These are phyloP conservation scores for Leistus spinibarbis DNA, from an alignment of 2,888 invertebrate species.

Conservation along the genomic window DNA sequence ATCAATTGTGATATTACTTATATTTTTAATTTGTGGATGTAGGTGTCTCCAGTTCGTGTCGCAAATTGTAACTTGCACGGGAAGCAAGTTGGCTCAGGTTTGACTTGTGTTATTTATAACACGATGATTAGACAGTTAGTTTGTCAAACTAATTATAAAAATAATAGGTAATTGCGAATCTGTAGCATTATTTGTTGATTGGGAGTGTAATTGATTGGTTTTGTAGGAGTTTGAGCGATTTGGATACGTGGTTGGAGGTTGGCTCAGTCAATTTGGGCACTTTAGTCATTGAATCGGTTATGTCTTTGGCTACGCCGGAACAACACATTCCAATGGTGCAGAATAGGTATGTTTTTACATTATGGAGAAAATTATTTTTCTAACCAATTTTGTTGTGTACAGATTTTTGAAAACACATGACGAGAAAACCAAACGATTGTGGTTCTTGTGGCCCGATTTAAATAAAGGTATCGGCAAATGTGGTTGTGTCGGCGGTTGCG, in stretches of 20 bases:
- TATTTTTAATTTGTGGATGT: slow-evolving; percentile 44
- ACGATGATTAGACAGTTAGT: slow-evolving; percentile 54
- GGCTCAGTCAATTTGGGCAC: slow-evolving; percentile 91
- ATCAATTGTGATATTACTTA: slow-evolving; percentile 8
- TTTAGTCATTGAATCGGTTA: slow-evolving; percentile 85
- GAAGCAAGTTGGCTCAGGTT: slow-evolving; percentile 85
- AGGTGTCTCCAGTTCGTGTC: slow-evolving; percentile 84
- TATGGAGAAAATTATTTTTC: slow-evolving; percentile 52
- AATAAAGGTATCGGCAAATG: slow-evolving; percentile 73
- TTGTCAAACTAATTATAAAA: slow-evolving; percentile 54
- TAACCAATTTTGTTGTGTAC: neutral
- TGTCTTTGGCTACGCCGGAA: slow-evolving; percentile 77
- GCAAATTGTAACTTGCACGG: slow-evolving; percentile 96
- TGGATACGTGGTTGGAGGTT: slow-evolving; percentile 88
- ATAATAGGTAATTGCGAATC: slow-evolving; percentile 50
- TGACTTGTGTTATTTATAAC: slow-evolving; percentile 76
- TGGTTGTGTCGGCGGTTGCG: slow-evolving; percentile 94
- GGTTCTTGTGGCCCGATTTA: slow-evolving; percentile 91
- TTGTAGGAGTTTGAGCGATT: neutral
- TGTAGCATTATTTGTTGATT: neutral
- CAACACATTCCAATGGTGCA: slow-evolving; percentile 81
- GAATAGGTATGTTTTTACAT: slow-evolving; percentile 55
- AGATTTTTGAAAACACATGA: slow-evolving; percentile 82
- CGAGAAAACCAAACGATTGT: slow-evolving; percentile 81
- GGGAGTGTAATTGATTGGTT: neutral